phyloP scores from a whole-genome alignment of 37 sponge, comb jelly and placozoan species.

The Theonella swinhoei region DNA sequence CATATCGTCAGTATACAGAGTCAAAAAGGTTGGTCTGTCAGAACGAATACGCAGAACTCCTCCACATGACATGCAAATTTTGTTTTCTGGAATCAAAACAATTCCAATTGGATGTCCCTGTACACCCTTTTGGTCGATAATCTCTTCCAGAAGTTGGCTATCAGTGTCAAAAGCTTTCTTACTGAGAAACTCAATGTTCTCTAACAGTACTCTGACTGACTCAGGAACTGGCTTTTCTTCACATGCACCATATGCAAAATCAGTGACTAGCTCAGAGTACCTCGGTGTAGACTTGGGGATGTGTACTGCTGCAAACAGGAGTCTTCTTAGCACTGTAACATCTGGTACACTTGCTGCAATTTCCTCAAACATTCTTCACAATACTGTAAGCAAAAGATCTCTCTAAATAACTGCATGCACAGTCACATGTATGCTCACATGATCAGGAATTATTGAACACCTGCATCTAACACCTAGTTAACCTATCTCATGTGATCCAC shows the following conservation, averaged over 20 bases:
- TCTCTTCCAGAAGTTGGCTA: neutral
- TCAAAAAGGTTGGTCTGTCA: slow-evolving; percentile 22
- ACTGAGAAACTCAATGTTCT: neutral
- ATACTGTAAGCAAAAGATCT: too few relatives aligned
- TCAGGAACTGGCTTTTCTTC: neutral
- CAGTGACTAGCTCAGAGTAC: neutral
- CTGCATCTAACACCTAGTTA: too few relatives aligned
- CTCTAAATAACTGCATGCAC: too few relatives aligned
- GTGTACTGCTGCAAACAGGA: slow-evolving; percentile 3
- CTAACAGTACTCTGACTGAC: neutral
- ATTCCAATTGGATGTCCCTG: slow-evolving; percentile 5
- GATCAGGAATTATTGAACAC: too few relatives aligned
- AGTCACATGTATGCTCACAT: too few relatives aligned
- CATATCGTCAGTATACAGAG: neutral
- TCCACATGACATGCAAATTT: neutral
- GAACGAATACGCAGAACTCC: neutral
- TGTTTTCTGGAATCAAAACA: neutral
- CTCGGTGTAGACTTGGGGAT: neutral
- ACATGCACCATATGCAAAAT: neutral
- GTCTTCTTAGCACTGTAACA: neutral
- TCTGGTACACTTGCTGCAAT: slow-evolving; percentile 7
- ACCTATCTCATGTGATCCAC: too few relatives aligned
- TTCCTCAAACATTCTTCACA: too few relatives aligned
- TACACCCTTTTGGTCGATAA: neutral
- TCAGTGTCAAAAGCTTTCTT: slow-evolving; percentile 11